Evolutionary conservation across 2,888 invertebrate species (phyloP).

Genomic region (Callimorpha dominula): DNA sequence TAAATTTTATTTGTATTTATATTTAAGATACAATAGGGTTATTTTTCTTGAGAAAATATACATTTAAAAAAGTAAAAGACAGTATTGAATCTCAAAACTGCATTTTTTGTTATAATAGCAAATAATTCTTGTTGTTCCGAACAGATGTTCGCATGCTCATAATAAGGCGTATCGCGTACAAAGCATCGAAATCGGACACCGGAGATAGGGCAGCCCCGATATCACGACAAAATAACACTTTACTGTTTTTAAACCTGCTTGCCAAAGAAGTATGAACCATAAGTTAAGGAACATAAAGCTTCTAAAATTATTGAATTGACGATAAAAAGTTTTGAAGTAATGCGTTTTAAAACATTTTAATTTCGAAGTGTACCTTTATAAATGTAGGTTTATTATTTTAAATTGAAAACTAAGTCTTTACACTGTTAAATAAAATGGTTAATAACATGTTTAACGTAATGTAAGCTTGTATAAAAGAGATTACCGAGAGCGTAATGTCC

Average conservation of each 20-base stretch:
- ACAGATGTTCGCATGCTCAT: slow-evolving; percentile 84
- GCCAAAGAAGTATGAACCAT: slow-evolving; percentile 59
- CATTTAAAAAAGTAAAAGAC: slow-evolving; percentile 56
- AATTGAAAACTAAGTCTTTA: slow-evolving; percentile 56
- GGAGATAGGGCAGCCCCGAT: slow-evolving; percentile 82
- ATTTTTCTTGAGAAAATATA: slow-evolving; percentile 47
- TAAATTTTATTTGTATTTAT: slow-evolving; percentile 5
- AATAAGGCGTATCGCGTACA: slow-evolving; percentile 86
- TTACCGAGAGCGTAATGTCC: slow-evolving; percentile 43
- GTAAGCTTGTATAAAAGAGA: slow-evolving; percentile 40
- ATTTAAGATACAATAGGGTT: slow-evolving; percentile 17
- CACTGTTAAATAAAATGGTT: slow-evolving; percentile 44
- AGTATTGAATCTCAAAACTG: slow-evolving; percentile 66
- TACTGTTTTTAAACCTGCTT: slow-evolving; percentile 56
- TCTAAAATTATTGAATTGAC: slow-evolving; percentile 19
- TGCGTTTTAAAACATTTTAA: slow-evolving; percentile 78
- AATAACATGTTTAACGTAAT: slow-evolving; percentile 38
- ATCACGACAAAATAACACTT: slow-evolving; percentile 69
- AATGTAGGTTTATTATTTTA: slow-evolving; percentile 67
- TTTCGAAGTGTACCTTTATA: slow-evolving; percentile 79
- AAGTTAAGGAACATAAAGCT: slow-evolving; percentile 40
- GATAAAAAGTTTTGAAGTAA: slow-evolving; percentile 42
- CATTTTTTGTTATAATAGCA: slow-evolving; percentile 75
- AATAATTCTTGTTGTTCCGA: slow-evolving; percentile 75
- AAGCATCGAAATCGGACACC: slow-evolving; percentile 86